Conservation (phyloP, 2,797 vertebrate species). For the Cryptoprocta ferox region DNA sequence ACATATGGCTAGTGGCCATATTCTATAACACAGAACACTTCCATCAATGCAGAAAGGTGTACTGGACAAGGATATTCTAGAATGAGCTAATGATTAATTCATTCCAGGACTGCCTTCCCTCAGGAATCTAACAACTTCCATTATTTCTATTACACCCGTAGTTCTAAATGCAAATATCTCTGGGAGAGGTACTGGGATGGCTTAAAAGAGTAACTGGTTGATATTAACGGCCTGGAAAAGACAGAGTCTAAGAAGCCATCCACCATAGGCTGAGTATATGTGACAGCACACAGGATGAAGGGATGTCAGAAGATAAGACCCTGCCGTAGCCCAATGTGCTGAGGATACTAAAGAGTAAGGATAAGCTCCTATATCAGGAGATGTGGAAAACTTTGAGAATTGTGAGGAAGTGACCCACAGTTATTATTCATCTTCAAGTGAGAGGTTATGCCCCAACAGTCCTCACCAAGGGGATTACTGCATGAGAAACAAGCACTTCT, state of each 20-base stretch:
- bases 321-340: not conserved
- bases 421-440: not conserved
- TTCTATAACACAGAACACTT: not conserved
- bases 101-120: not conserved
- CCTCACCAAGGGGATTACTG: not conserved
- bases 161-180: constrained; percentile 28
- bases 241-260: not conserved
- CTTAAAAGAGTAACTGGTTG: not conserved
- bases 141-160: not conserved
- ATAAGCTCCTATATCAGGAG: not conserved
- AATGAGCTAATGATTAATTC: not conserved
- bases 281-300: not conserved
- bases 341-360: not conserved
- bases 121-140: not conserved
- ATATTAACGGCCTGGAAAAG: not conserved
- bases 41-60: not conserved
- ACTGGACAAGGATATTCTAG: not conserved
- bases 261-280: not conserved
- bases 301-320: not conserved
- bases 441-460: not conserved
- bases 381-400: not conserved
- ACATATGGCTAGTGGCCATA: not conserved
- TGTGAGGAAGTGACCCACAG: not conserved
- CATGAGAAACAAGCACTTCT: not conserved
- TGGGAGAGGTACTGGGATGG: not conserved